Percentiles rank a stretch among this genome's conserved stretches.
Evolutionary conservation across 2,888 invertebrate species (phyloP).

Genomic region (Arctia plantaginis): DNA sequence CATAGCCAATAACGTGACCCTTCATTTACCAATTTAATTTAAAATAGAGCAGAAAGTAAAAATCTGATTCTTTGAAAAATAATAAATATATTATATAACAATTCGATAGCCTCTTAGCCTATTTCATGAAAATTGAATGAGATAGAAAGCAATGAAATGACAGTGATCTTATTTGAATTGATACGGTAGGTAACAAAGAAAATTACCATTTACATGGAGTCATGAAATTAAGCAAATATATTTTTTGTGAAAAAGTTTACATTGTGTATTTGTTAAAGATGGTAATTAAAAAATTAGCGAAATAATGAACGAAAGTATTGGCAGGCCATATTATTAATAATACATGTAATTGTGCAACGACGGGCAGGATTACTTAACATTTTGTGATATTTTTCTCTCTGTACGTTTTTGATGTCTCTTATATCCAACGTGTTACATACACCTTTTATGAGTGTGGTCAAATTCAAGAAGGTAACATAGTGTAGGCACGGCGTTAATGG

Average conservation of each 20-base stretch:
- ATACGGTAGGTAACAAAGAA: constrained; percentile 64
- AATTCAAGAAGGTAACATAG: too few relatives aligned
- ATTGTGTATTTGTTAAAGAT: too few relatives aligned
- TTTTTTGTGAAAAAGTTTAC: not conserved
- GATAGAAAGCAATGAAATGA: constrained; percentile 58
- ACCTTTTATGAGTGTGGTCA: not conserved
- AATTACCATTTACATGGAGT: constrained; percentile 59
- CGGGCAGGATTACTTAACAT: not conserved
- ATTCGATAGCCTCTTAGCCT: constrained; percentile 29
- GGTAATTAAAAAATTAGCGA: too few relatives aligned
- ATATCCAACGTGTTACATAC: not conserved
- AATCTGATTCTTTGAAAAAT: not conserved
- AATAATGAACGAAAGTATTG: too few relatives aligned
- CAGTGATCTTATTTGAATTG: constrained; percentile 66
- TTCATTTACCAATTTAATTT: not conserved
- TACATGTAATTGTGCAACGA: not conserved
- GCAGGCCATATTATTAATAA: not conserved
- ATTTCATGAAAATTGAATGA: constrained; percentile 58
- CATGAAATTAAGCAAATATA: constrained; percentile 30
- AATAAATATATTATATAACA: constrained; percentile 24
- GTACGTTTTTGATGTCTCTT: not conserved
- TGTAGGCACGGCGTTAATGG: too few relatives aligned
- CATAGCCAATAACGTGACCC: not conserved
- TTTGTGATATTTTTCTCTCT: not conserved
- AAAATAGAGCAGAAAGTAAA: not conserved